These are phyloP conservation scores for Steinernema khuongi DNA, from an alignment of 1,140 invertebrate genomes.

Conservation along the genomic window DNA sequence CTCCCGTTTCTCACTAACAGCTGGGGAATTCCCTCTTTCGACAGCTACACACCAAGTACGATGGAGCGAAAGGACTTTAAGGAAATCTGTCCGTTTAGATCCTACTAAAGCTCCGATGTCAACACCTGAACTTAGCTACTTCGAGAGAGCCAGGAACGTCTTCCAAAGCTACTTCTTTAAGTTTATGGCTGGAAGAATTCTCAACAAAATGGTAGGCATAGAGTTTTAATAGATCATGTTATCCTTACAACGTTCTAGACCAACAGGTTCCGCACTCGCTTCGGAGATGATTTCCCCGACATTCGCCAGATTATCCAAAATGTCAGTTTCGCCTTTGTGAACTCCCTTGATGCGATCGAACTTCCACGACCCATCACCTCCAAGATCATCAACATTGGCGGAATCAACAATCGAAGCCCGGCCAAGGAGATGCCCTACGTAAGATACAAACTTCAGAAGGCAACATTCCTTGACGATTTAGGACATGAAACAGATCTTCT, in stretches of 20 bases:
- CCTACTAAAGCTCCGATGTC: background rate
- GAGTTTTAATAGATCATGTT: no score
- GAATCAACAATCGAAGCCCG: conserved; percentile 18
- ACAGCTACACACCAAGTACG: conserved; percentile 17
- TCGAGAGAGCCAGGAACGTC: background rate
- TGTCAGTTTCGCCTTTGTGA: conserved; percentile 17
- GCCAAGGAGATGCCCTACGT: conserved; percentile 6
- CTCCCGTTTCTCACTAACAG: conserved; percentile 13
- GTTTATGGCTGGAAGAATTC: conserved; percentile 11
- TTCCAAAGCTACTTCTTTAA: background rate
- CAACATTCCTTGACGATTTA: conserved; percentile 1
- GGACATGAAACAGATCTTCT: conserved; percentile 16
- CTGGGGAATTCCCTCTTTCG: conserved; percentile 21
- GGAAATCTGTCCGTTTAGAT: conserved; percentile 11
- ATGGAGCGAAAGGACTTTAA: conserved; percentile 10
- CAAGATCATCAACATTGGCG: conserved; percentile 16
- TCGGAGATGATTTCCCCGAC: background rate
- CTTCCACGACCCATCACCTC: conserved; percentile 10
- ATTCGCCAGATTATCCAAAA: background rate
- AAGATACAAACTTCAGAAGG: background rate
- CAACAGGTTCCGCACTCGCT: conserved; percentile 1
- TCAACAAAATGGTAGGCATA: background rate
- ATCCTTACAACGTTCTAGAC: no score
- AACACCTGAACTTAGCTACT: background rate
- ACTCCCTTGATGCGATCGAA: conserved; percentile 18